phyloP scores from a whole-genome alignment of 1,140 invertebrate genomes.

The Probaryconus sp. region DNA sequence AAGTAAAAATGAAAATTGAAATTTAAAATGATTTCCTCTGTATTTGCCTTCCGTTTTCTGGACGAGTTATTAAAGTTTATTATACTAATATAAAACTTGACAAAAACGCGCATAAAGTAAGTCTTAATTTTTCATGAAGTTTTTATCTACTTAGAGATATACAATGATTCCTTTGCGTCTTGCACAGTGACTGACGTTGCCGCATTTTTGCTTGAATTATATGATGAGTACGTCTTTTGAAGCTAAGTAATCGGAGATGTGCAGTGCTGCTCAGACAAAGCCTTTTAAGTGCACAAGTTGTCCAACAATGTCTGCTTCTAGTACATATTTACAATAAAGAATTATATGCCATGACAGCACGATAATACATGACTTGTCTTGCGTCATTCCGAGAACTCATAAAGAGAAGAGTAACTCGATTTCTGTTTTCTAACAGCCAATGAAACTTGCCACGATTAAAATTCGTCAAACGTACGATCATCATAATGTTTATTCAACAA shows the following conservation, averaged over 20 bases:
- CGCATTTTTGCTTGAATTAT: conserved; percentile 48
- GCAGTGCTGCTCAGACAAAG: conserved; percentile 49
- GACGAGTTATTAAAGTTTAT: conserved; percentile 20
- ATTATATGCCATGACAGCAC: conserved; percentile 35
- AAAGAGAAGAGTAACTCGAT: neutral
- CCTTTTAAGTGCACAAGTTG: conserved; percentile 50
- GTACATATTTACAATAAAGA: conserved; percentile 52
- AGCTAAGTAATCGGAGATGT: conserved; percentile 51
- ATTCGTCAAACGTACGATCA: conserved; percentile 14
- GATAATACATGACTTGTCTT: conserved; percentile 27
- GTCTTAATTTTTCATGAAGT: conserved; percentile 22
- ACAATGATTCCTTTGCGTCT: conserved; percentile 21
- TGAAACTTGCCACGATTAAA: conserved; percentile 9
- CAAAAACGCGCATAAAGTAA: conserved; percentile 24
- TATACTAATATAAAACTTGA: conserved; percentile 20
- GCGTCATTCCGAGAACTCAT: conserved; percentile 21
- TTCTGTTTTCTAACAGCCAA: conserved; percentile 26
- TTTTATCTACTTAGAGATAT: conserved; percentile 21
- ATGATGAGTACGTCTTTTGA: conserved; percentile 39
- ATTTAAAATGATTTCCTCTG: conserved; percentile 20
- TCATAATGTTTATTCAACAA: no score
- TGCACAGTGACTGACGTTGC: conserved; percentile 16
- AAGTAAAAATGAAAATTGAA: conserved; percentile 16
- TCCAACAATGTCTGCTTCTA: conserved; percentile 41
- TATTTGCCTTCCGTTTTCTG: neutral